These are phyloP conservation scores for Actenoides lindsayi DNA, from an alignment of 2,113 vertebrate genomes.

Conservation along the genomic window DNA sequence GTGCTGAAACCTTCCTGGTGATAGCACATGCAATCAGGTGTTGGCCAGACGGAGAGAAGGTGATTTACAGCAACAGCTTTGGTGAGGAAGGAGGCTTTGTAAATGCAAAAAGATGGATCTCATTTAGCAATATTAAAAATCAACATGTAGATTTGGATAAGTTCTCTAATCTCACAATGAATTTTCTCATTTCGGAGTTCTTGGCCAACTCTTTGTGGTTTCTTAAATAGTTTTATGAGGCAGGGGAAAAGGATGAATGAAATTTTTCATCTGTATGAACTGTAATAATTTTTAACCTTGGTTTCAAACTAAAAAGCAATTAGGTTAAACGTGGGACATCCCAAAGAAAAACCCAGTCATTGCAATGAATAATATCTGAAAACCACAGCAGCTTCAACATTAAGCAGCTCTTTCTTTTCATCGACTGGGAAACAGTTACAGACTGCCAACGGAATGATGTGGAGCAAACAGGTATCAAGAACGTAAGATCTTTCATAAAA, in stretches of 20 bases:
- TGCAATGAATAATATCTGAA: background rate
- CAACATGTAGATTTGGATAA: conserved; percentile 18
- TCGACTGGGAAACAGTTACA: background rate
- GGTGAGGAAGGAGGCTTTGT: background rate
- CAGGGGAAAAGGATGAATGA: background rate
- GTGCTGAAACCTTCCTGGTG: conserved; percentile 13
- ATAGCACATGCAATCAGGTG: conserved; percentile 14
- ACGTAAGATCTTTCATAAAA: background rate
- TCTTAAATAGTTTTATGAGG: conserved; percentile 16
- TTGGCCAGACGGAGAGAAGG: background rate
- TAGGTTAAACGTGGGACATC: background rate
- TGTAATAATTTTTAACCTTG: background rate
- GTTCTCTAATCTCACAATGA: background rate
- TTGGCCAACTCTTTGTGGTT: conserved; percentile 12
- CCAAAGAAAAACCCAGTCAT: background rate
- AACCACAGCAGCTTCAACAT: background rate
- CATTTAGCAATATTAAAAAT: conserved; percentile 25
- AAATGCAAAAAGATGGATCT: conserved; percentile 3
- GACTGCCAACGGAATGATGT: background rate
- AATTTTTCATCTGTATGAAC: background rate
- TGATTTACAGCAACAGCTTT: conserved; percentile 10
- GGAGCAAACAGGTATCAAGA: background rate
- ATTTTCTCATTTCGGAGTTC: background rate
- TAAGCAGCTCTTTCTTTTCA: background rate
- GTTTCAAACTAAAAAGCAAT: conserved; percentile 16